Evolutionary conservation across 2,797 vertebrate genomes (phyloP).

Genomic region (Alauda arvensis): DNA sequence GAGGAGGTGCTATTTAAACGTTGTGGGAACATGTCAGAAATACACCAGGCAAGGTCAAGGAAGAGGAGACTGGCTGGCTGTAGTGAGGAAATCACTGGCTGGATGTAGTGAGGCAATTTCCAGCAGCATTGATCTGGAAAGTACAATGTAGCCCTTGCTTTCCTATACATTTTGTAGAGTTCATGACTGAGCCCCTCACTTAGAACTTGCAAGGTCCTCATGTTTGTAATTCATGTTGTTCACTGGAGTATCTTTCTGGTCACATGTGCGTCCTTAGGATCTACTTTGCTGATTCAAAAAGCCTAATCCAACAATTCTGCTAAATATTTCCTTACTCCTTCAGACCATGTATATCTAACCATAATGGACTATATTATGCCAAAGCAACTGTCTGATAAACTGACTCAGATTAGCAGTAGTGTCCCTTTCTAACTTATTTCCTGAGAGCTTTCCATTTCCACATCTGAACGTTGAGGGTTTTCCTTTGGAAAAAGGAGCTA

Average conservation of each 20-base stretch:
- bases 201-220: neutral
- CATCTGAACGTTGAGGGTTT: neutral
- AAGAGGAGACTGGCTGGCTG: neutral
- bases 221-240: neutral
- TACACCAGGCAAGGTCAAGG: neutral
- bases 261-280: neutral
- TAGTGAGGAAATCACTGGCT: neutral
- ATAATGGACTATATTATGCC: neutral
- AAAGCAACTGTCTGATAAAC: neutral
- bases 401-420: neutral
- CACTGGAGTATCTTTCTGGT: neutral
- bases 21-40: neutral
- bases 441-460: neutral
- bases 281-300: neutral
- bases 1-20: neutral
- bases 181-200: neutral
- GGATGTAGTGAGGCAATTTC: neutral
- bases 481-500: neutral
- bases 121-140: neutral
- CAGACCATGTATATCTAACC: neutral
- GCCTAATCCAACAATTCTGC: neutral
- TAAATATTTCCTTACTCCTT: neutral
- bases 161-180: neutral
- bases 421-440: neutral
- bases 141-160: neutral